A percentile compares a stretch with the other conserved stretches of the same genome.
These are phyloP conservation scores for Drosophila birchii DNA, from an alignment of 2,888 invertebrate genomes.

Conservation along the genomic window DNA sequence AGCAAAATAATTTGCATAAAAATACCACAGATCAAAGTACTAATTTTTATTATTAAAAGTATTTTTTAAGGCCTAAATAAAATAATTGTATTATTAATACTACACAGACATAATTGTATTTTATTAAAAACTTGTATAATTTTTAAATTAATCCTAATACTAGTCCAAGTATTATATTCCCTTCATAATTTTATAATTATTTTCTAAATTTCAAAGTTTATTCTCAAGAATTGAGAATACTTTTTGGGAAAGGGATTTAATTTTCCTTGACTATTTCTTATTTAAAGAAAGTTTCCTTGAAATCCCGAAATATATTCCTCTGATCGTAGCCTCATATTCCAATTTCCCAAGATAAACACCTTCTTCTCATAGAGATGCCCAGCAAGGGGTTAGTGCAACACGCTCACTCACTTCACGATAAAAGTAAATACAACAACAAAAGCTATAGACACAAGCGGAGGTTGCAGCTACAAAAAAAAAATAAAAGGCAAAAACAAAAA, in stretches of 20 bases:
- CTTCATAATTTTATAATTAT: too few relatives aligned
- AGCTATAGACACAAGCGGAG: slow-evolving; percentile 17
- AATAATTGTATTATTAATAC: neutral
- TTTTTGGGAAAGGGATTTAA: too few relatives aligned
- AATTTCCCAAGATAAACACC: slow-evolving; percentile 1
- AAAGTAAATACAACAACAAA: slow-evolving; percentile 66
- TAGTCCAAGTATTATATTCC: too few relatives aligned
- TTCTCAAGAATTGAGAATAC: too few relatives aligned
- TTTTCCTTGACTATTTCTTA: neutral
- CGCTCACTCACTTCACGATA: slow-evolving; percentile 64
- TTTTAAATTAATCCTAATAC: too few relatives aligned
- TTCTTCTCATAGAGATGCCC: slow-evolving; percentile 17
- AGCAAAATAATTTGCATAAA: neutral
- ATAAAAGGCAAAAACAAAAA: slow-evolving; percentile 52
- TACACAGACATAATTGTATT: neutral
- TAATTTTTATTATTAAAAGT: neutral
- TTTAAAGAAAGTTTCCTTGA: neutral
- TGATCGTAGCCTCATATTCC: neutral
- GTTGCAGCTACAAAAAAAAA: neutral
- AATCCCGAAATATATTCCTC: neutral
- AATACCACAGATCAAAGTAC: neutral
- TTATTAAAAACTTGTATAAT: too few relatives aligned
- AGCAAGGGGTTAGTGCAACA: slow-evolving; percentile 24
- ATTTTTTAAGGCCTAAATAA: neutral
- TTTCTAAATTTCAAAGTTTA: too few relatives aligned